Conservation (phyloP, 2,888 invertebrate species). For the Nymphalis urticae region DNA sequence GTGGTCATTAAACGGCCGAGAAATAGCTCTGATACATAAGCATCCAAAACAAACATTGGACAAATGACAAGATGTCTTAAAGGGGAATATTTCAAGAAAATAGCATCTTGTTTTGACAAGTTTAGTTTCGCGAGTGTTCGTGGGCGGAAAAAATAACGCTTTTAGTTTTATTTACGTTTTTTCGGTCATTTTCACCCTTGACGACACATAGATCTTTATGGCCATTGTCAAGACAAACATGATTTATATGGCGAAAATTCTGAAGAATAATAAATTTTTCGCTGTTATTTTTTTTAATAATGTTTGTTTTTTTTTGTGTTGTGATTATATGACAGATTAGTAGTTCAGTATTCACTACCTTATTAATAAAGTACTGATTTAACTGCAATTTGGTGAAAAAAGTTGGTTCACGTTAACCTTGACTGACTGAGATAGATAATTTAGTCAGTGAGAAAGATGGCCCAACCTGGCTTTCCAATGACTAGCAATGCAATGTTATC, state of each 20-base stretch:
- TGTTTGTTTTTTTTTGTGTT: too few species aligned
- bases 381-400: too few species aligned
- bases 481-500: too few species aligned
- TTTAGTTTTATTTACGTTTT: constrained; percentile 26
- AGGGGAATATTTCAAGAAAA: constrained; percentile 41
- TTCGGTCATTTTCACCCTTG: constrained; percentile 7
- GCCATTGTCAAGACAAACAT: not conserved
- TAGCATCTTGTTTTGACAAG: constrained; percentile 47
- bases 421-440: too few species aligned
- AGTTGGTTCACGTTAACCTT: too few species aligned
- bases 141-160: constrained; percentile 33
- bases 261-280: not conserved
- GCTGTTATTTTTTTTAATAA: too few species aligned
- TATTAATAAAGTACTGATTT: too few species aligned
- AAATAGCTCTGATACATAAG: constrained; percentile 34
- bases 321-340: too few species aligned
- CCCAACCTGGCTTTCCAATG: too few species aligned
- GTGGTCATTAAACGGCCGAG: constrained; percentile 45
- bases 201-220: not conserved
- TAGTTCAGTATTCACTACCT: too few species aligned
- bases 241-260: not conserved
- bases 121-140: constrained; percentile 31
- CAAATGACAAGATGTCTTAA: constrained; percentile 45
- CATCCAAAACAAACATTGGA: constrained; percentile 50
- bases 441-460: too few species aligned